Conservation (phyloP, 2,888 invertebrate genomes). For the Ctena decussata region DNA sequence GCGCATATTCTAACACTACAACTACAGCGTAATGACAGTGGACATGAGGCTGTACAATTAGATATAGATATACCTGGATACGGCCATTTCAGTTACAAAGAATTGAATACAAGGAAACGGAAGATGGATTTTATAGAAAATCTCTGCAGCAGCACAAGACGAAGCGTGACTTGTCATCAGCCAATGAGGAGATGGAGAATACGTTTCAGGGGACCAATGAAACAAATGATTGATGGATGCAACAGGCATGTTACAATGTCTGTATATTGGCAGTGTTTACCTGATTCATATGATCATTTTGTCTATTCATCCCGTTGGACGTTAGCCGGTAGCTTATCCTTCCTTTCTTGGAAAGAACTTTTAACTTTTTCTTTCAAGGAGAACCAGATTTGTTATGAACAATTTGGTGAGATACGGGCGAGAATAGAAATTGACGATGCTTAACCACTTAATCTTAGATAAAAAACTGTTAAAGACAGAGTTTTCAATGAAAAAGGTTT, state of each 20-base stretch:
- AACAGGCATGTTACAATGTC: background rate
- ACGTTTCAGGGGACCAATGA: background rate
- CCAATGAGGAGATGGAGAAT: background rate
- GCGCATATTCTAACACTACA: background rate
- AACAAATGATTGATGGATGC: background rate
- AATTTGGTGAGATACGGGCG: background rate
- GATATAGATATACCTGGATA: background rate
- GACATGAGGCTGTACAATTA: background rate
- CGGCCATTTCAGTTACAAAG: background rate
- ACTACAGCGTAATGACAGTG: background rate
- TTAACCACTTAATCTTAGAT: background rate
- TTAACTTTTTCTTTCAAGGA: background rate
- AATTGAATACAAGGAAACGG: background rate
- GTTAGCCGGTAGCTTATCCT: background rate
- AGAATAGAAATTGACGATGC: background rate
- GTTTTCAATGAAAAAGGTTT: background rate
- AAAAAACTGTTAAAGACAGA: background rate
- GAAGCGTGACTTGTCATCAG: background rate
- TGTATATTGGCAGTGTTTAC: background rate
- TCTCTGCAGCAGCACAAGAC: background rate
- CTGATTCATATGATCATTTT: background rate
- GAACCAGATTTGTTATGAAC: background rate
- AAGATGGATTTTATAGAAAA: background rate
- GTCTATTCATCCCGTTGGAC: background rate
- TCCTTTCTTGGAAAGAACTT: background rate